Evolutionary conservation across 2,797 vertebrate species (phyloP).

Genomic region (Antennarius maculatus): DNA sequence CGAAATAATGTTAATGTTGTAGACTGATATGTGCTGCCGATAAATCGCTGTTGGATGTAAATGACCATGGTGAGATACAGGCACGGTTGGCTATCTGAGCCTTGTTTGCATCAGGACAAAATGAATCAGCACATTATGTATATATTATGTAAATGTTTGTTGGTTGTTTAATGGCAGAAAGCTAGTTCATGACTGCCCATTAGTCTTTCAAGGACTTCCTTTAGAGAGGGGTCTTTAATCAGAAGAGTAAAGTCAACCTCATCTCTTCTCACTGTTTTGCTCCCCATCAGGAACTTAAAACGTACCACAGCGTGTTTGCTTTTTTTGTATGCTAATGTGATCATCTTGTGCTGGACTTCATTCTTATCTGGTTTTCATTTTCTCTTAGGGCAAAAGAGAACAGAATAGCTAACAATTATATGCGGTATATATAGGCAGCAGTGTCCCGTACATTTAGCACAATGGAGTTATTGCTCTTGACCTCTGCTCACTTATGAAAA

Average conservation of each 20-base stretch:
- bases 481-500: constrained; percentile 9
- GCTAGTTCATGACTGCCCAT: constrained; percentile 73
- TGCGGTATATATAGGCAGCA: constrained; percentile 16
- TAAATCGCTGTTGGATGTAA: constrained; percentile 77
- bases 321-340: constrained; percentile 57
- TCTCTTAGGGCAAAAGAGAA: constrained; percentile 27
- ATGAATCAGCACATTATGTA: constrained; percentile 79
- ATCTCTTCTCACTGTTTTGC: constrained; percentile 45
- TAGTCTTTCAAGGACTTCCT: constrained; percentile 76
- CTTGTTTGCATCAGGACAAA: constrained; percentile 69
- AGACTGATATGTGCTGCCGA: constrained; percentile 53
- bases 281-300: constrained; percentile 46
- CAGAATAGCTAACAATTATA: constrained; percentile 26
- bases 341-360: constrained; percentile 40
- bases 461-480: constrained; percentile 12
- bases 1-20: constrained; percentile 65
- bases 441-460: neutral
- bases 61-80: constrained; percentile 66
- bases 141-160: constrained; percentile 82
- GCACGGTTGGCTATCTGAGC: constrained; percentile 67
- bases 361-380: constrained; percentile 42
- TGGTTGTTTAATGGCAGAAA: constrained; percentile 76
- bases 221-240: constrained; percentile 57
- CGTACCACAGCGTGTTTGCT: constrained; percentile 46
- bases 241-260: constrained; percentile 56